Percentiles rank a stretch among this genome's conserved stretches.
Conservation (phyloP, 2,113 vertebrate genomes). For the Grantiella picta region DNA sequence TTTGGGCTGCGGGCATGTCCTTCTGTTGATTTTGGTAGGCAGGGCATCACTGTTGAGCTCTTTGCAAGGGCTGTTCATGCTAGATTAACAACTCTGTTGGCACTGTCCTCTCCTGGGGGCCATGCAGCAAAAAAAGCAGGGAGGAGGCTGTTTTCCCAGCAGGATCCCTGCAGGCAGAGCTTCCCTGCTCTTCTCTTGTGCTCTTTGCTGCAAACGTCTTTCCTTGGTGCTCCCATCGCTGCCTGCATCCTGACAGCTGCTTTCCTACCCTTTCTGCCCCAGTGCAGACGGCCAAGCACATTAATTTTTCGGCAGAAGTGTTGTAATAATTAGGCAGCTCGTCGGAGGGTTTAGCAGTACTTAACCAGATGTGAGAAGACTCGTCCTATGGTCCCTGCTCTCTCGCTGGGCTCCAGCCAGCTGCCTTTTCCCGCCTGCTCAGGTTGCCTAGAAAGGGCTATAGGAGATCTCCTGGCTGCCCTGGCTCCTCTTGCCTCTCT, state of each 20-base stretch:
- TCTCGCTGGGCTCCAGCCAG: slow-evolving; percentile 65
- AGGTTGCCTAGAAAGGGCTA: slow-evolving; percentile 51
- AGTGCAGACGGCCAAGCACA: slow-evolving; percentile 76
- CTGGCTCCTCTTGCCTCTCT: slow-evolving; percentile 39
- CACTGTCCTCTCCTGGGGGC: background rate
- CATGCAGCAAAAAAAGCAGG: background rate
- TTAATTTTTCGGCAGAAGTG: slow-evolving; percentile 90
- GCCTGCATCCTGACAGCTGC: slow-evolving; percentile 43
- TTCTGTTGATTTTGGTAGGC: background rate
- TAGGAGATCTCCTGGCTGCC: slow-evolving; percentile 30
- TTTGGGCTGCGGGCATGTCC: rapidly evolving
- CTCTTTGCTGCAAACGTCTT: background rate
- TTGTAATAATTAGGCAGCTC: slow-evolving; percentile 89
- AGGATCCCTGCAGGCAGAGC: background rate
- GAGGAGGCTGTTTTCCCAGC: background rate
- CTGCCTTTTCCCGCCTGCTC: slow-evolving; percentile 65
- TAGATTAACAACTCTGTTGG: background rate
- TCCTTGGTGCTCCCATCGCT: background rate
- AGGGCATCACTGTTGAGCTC: background rate
- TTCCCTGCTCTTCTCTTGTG: slow-evolving; percentile 3
- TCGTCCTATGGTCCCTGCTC: slow-evolving; percentile 73
- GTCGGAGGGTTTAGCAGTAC: slow-evolving; percentile 78
- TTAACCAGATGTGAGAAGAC: slow-evolving; percentile 96
- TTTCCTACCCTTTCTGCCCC: slow-evolving; percentile 31
- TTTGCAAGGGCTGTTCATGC: background rate